Evolutionary conservation across 2,888 invertebrate genomes (phyloP).

Genomic region (Lamellibrachia columna): DNA sequence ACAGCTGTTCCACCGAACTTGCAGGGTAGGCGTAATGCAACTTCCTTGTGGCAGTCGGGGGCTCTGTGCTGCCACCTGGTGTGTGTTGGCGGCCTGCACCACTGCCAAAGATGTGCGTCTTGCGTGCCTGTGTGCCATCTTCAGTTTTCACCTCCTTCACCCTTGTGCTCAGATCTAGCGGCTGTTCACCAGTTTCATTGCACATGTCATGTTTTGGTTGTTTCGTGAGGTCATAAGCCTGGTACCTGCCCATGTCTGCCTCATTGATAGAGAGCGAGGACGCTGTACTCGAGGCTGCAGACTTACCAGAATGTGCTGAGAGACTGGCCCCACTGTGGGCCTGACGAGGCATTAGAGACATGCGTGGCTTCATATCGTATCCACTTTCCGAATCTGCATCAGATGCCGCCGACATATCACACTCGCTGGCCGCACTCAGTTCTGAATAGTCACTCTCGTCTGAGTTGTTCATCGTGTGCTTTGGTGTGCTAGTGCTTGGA

Average conservation of each 20-base stretch:
- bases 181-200: constrained; percentile 71
- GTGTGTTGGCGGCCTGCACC: constrained; percentile 17
- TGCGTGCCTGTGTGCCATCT: constrained; percentile 50
- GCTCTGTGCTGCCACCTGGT: constrained; percentile 18
- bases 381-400: constrained; percentile 46
- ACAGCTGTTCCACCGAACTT: constrained; percentile 70
- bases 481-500: constrained; percentile 19
- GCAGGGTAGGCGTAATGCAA: constrained; percentile 77
- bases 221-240: background rate
- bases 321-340: constrained; percentile 6
- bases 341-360: background rate
- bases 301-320: background rate
- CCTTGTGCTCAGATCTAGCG: constrained; percentile 77
- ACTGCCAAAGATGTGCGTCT: constrained; percentile 58
- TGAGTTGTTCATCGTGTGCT: constrained; percentile 32
- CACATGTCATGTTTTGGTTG: background rate
- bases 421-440: constrained; percentile 44
- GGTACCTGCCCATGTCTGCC: background rate
- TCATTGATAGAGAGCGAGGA: background rate
- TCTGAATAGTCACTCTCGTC: constrained; percentile 40
- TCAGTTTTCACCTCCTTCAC: constrained; percentile 62
- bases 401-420: constrained; percentile 48
- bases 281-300: background rate
- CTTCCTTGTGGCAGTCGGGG: constrained; percentile 48
- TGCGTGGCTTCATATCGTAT: constrained; percentile 16